A percentile compares a stretch with the other conserved stretches of the same genome.
phyloP scores from a whole-genome alignment of 30 jellyfish, hydroid and myxozoan genomes.

The Hydractinia symbiolongicarpus region DNA sequence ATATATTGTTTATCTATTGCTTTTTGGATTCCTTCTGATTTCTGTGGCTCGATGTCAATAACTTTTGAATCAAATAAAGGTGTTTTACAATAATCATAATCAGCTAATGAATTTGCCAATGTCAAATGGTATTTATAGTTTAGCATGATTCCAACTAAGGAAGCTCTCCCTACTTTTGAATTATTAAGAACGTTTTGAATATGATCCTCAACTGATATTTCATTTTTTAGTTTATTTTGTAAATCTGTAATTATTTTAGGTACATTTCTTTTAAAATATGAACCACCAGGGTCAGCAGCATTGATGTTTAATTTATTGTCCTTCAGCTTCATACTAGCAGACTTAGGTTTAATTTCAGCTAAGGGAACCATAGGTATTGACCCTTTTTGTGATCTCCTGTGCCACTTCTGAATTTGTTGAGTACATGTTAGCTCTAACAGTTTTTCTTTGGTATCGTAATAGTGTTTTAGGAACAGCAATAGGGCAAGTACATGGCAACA shows the following conservation, averaged over 20 bases:
- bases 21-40: neutral
- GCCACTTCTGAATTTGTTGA: constrained; percentile 23
- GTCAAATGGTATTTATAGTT: neutral
- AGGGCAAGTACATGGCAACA: too few species aligned
- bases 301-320: neutral
- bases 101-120: neutral
- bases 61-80: neutral
- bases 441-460: too few species aligned
- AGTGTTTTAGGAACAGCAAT: too few species aligned
- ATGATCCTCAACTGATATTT: constrained; percentile 2
- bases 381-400: constrained; percentile 14
- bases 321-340: neutral
- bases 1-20: too few species aligned
- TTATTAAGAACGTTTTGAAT: neutral
- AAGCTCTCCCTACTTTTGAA: neutral
- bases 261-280: constrained; percentile 6
- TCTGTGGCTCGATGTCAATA: neutral
- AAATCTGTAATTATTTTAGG: neutral
- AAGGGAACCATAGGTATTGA: constrained; percentile 14
- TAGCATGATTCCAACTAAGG: neutral
- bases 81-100: neutral
- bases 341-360: neutral
- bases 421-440: neutral
- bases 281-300: constrained; percentile 20
- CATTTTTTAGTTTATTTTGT: neutral